phyloP scores from a whole-genome alignment of 2,888 invertebrate genomes.

The Masnerella sp. region DNA sequence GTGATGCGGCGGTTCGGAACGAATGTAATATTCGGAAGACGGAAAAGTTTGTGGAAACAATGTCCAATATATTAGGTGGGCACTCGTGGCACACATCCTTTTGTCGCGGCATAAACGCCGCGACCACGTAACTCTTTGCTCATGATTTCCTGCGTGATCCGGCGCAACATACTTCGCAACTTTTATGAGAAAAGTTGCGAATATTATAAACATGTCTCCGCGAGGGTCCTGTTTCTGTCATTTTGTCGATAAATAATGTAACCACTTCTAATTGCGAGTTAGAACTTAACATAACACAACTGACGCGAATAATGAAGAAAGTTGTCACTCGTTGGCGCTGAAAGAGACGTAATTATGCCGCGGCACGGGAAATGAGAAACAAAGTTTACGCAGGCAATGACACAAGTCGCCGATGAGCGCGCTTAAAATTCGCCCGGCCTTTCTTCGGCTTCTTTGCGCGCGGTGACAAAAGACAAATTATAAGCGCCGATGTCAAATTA shows the following conservation, averaged over 20 bases:
- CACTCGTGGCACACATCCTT: too few species aligned
- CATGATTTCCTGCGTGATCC: constrained; percentile 62
- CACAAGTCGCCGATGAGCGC: constrained; percentile 40
- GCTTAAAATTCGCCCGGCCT: constrained; percentile 24
- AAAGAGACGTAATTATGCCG: constrained; percentile 52
- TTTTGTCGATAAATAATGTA: constrained; percentile 43
- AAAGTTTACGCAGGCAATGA: constrained; percentile 37
- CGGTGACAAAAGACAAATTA: constrained; percentile 27
- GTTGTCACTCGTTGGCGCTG: constrained; percentile 33
- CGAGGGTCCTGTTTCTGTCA: constrained; percentile 29
- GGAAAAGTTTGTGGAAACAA: too few species aligned
- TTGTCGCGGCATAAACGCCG: constrained; percentile 2
- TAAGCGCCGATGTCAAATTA: constrained; percentile 45
- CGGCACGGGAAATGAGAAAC: constrained; percentile 39
- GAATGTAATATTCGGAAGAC: too few species aligned
- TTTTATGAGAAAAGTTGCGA: constrained; percentile 68
- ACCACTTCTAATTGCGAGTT: constrained; percentile 31
- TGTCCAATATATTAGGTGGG: too few species aligned
- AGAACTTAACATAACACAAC: constrained; percentile 38
- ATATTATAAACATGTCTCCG: constrained; percentile 32
- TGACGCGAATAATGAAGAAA: constrained; percentile 47
- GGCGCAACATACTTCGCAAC: constrained; percentile 61
- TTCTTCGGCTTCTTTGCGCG: constrained; percentile 22
- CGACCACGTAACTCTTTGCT: constrained; percentile 61
- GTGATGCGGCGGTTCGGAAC: too few species aligned